These are phyloP conservation scores for Hydrophis major DNA, from an alignment of 2,797 vertebrate genomes.

Conservation along the genomic window DNA sequence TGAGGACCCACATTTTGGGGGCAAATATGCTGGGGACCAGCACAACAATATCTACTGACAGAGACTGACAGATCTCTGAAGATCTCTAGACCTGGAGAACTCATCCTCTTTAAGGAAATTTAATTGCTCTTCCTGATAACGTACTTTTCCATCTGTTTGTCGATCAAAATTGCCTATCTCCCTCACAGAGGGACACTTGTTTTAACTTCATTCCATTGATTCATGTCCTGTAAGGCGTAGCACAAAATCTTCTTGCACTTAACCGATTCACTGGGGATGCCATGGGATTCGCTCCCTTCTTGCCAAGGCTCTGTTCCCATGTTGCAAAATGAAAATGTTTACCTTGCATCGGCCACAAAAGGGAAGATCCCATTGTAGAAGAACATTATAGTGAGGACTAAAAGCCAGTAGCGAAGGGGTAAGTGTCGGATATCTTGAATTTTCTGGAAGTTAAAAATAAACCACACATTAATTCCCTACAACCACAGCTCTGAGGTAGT, in stretches of 20 bases:
- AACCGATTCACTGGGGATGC: not conserved
- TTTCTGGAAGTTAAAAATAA: slow-evolving; percentile 63
- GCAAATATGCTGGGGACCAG: no score
- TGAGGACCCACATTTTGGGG: no score
- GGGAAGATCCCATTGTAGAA: slow-evolving; percentile 83
- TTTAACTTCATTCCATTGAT: not conserved
- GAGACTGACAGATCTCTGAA: not conserved
- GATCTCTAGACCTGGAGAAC: not conserved
- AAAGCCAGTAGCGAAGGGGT: slow-evolving; percentile 78
- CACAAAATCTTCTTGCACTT: not conserved
- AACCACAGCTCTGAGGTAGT: not conserved
- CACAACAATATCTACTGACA: not conserved
- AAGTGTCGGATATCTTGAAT: slow-evolving; percentile 76
- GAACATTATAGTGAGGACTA: slow-evolving; percentile 85
- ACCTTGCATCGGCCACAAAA: slow-evolving; percentile 83
- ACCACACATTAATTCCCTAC: not conserved
- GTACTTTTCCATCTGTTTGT: not conserved
- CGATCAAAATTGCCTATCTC: no score
- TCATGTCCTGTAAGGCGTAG: not conserved
- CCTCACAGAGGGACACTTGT: no score
- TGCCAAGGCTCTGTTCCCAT: not conserved
- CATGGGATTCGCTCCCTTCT: not conserved
- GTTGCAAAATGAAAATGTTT: not conserved
- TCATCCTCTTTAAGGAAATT: not conserved
- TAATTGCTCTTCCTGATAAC: not conserved